phyloP scores from a whole-genome alignment of 2,797 vertebrate species.

The Sciurus vulgaris region DNA sequence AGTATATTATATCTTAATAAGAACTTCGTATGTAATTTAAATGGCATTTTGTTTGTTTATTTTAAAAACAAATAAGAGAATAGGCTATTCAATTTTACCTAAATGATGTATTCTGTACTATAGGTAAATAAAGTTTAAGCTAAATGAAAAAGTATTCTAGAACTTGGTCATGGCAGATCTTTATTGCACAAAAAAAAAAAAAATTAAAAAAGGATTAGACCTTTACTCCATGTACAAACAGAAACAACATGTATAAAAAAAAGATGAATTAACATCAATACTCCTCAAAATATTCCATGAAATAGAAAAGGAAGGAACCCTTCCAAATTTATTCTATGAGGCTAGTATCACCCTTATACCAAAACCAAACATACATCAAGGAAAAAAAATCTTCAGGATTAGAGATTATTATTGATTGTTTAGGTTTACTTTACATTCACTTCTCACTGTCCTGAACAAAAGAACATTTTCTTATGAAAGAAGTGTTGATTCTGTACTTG shows the following conservation, averaged over 20 bases:
- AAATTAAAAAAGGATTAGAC: no score
- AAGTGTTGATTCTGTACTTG: not conserved
- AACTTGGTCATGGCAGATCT: not conserved
- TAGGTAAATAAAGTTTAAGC: slow-evolving; percentile 3
- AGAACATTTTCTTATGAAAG: not conserved
- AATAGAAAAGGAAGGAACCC: no score
- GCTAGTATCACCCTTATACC: no score
- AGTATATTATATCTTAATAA: slow-evolving; percentile 11
- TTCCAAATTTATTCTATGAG: no score
- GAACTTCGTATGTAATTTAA: slow-evolving; percentile 27
- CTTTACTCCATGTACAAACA: no score
- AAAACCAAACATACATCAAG: no score
- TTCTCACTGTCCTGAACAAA: not conserved
- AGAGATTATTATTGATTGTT: not conserved
- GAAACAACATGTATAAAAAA: no score
- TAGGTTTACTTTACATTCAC: not conserved
- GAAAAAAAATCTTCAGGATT: not conserved
- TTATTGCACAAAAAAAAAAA: slow-evolving; percentile 11
- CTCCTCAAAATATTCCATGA: no score
- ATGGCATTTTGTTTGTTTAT: not conserved
- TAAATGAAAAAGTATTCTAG: not conserved
- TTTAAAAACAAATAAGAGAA: slow-evolving; percentile 42
- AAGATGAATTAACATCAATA: no score
- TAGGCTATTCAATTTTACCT: not conserved
- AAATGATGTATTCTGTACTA: not conserved